phyloP scores from a whole-genome alignment of 2,888 invertebrate species.

The Melinaea marsaeus region DNA sequence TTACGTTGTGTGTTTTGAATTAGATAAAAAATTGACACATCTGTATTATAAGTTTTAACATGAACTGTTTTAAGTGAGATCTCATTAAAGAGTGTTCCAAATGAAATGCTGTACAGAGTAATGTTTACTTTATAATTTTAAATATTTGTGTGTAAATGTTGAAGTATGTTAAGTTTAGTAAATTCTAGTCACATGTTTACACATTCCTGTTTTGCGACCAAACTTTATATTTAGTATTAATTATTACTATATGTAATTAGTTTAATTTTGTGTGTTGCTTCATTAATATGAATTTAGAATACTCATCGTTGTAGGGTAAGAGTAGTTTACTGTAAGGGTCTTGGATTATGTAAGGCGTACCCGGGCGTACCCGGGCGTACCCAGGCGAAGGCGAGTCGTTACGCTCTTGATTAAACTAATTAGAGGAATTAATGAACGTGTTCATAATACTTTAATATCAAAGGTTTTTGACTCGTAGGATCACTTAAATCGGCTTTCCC shows the following conservation, averaged over 20 bases:
- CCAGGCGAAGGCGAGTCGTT: slow-evolving; percentile 44
- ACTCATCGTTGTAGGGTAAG: slow-evolving; percentile 19
- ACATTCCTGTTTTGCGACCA: slow-evolving; percentile 77
- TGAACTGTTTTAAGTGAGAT: slow-evolving; percentile 44
- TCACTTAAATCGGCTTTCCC: not conserved
- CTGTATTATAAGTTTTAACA: not conserved
- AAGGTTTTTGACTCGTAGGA: slow-evolving; percentile 22
- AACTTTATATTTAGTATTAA: slow-evolving; percentile 61
- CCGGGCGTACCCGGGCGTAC: slow-evolving; percentile 39
- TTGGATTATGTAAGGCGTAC: slow-evolving; percentile 30
- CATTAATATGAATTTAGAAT: slow-evolving; percentile 8
- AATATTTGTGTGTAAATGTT: slow-evolving; percentile 59
- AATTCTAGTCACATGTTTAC: slow-evolving; percentile 77
- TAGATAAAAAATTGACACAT: not conserved
- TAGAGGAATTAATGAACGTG: slow-evolving; percentile 57
- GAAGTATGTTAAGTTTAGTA: slow-evolving; percentile 74
- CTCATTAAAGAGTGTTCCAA: slow-evolving; percentile 60
- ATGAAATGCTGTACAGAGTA: slow-evolving; percentile 39
- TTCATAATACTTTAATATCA: slow-evolving; percentile 41
- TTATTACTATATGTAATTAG: slow-evolving; percentile 35
- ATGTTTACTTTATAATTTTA: slow-evolving; percentile 40
- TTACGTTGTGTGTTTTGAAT: not conserved
- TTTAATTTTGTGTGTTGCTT: slow-evolving; percentile 32
- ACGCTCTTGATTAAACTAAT: slow-evolving; percentile 66
- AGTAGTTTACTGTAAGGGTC: slow-evolving; percentile 20